Conservation (phyloP, 2,797 vertebrate species). For the Buphagus erythrorhynchus region DNA sequence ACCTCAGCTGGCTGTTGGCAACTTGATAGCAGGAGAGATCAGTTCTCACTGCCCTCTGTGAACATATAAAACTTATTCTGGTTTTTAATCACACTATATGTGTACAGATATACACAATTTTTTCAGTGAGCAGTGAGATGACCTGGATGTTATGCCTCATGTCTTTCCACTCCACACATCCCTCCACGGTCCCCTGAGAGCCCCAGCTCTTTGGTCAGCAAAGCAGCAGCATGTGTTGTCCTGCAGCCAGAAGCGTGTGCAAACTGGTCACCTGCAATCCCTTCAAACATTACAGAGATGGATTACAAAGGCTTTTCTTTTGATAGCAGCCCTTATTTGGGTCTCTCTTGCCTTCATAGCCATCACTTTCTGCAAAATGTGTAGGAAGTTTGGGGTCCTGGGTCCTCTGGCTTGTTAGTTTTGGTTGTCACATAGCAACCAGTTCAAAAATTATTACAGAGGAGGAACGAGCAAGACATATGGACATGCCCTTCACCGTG, state of each 20-base stretch:
- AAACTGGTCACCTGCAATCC: neutral
- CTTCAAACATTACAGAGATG: neutral
- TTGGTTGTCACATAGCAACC: neutral
- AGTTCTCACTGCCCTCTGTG: neutral
- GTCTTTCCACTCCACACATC: rapidly evolving
- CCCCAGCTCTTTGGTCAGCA: neutral
- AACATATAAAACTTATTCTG: neutral
- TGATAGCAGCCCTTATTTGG: neutral
- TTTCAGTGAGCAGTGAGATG: neutral
- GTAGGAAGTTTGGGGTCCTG: neutral
- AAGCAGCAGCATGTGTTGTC: neutral
- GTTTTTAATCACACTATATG: neutral
- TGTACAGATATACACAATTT: neutral
- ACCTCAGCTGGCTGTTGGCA: neutral
- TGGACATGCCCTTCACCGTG: neutral
- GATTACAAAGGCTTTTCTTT: neutral
- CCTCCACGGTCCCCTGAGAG: neutral
- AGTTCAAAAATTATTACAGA: neutral
- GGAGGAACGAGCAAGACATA: neutral
- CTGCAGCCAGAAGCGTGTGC: neutral
- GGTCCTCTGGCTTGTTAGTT: neutral
- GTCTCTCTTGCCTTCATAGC: neutral
- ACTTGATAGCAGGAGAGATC: neutral
- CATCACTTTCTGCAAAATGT: neutral
- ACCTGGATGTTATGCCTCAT: neutral